These are phyloP conservation scores for Drosophila putrida DNA, from an alignment of 2,888 invertebrate genomes.

Conservation along the genomic window DNA sequence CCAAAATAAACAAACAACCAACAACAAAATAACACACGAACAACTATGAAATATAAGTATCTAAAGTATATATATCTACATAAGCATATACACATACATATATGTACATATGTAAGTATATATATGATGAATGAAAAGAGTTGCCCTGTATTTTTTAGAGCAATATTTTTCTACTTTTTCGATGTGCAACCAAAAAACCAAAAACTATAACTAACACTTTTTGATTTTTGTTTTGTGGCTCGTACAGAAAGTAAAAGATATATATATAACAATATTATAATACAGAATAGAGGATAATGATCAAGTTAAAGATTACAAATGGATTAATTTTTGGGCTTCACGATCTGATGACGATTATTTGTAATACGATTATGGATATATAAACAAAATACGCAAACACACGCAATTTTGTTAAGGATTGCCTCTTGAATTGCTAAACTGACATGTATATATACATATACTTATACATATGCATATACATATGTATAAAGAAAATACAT, in stretches of 20 bases:
- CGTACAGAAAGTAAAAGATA: conserved; percentile 21
- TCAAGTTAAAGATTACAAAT: conserved; percentile 5
- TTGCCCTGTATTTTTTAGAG: conserved; percentile 77
- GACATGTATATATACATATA: conserved; percentile 32
- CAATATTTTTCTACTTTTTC: conserved; percentile 77
- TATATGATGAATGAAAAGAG: conserved; percentile 37
- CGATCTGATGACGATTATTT: conserved; percentile 7
- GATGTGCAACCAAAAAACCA: conserved; percentile 53
- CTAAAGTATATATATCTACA: conserved; percentile 25
- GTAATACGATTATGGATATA: conserved; percentile 8
- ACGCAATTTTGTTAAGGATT: conserved; percentile 28
- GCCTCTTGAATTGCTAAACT: conserved; percentile 30
- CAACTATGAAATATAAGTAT: conserved; percentile 41
- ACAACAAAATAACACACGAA: conserved; percentile 34
- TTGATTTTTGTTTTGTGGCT: conserved; percentile 39
- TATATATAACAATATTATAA: neutral
- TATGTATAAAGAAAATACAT: conserved; percentile 18
- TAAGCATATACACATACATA: conserved; percentile 17
- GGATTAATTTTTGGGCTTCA: conserved; percentile 39
- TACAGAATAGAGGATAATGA: conserved; percentile 1
- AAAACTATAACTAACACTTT: conserved; percentile 19
- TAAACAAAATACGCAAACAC: neutral
- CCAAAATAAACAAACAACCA: conserved; percentile 41
- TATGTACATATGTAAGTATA: conserved; percentile 14
- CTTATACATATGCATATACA: conserved; percentile 17